phyloP scores from a whole-genome alignment of 2,888 invertebrate species.

The Danaus chrysippus region DNA sequence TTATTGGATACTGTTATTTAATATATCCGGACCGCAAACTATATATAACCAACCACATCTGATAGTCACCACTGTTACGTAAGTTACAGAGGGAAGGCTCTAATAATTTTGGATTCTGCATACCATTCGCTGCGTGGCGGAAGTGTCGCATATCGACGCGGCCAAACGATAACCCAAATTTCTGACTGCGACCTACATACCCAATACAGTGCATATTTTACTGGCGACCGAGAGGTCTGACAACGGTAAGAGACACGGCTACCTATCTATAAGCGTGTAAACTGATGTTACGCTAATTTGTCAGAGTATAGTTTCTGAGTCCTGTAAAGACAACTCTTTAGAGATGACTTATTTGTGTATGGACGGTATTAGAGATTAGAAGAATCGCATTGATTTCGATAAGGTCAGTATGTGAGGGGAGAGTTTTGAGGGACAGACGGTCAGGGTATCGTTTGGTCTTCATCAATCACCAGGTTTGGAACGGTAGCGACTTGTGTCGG shows the following conservation, averaged over 20 bases:
- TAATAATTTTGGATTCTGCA: slow-evolving; percentile 62
- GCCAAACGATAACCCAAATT: slow-evolving; percentile 75
- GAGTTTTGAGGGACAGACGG: slow-evolving; percentile 28
- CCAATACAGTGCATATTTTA: slow-evolving; percentile 62
- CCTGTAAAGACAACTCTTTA: not conserved
- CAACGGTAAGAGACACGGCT: slow-evolving; percentile 46
- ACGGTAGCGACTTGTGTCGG: slow-evolving; percentile 40
- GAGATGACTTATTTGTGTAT: slow-evolving; percentile 27
- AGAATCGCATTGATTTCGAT: slow-evolving; percentile 16
- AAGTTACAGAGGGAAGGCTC: slow-evolving; percentile 43
- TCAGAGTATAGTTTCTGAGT: slow-evolving; percentile 22
- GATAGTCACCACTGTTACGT: slow-evolving; percentile 52
- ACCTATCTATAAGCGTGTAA: slow-evolving; percentile 44
- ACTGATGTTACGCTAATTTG: slow-evolving; percentile 34
- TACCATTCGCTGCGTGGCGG: slow-evolving; percentile 61
- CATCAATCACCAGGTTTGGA: slow-evolving; percentile 30
- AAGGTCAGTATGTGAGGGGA: slow-evolving; percentile 30
- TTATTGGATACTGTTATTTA: too few relatives aligned
- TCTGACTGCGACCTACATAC: slow-evolving; percentile 73
- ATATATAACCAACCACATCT: slow-evolving; percentile 49
- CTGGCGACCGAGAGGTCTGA: slow-evolving; percentile 51
- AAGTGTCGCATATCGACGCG: slow-evolving; percentile 74
- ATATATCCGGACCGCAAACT: slow-evolving; percentile 21
- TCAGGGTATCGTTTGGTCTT: slow-evolving; percentile 31
- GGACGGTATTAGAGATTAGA: slow-evolving; percentile 13